Conservation (phyloP, 2,797 vertebrate species). For the Anguilla pacifica region DNA sequence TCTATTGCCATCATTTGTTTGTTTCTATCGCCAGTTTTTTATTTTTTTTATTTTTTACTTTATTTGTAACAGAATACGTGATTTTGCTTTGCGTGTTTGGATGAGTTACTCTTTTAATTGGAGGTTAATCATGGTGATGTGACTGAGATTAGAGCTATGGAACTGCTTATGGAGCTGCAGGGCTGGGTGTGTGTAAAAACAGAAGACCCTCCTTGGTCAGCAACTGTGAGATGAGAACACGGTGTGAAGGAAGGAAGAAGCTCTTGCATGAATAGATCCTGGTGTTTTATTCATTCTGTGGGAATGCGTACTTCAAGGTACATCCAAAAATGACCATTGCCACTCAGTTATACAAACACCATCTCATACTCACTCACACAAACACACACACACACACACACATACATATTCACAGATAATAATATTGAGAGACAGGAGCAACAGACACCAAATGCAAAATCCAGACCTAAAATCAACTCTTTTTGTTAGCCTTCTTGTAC, state of each 20-base stretch:
- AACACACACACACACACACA: not conserved
- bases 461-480: not conserved
- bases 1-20: not conserved
- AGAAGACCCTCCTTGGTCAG: not conserved
- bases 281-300: not conserved
- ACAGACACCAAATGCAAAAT: no score
- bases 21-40: not conserved
- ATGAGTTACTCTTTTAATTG: constrained; percentile 17
- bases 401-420: not conserved
- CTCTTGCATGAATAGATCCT: not conserved
- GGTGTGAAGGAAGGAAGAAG: constrained; percentile 6
- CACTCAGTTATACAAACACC: not conserved
- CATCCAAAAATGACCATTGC: not conserved
- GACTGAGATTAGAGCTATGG: constrained; percentile 1
- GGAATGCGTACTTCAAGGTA: not conserved
- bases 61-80: not conserved
- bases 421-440: not conserved
- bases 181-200: not conserved
- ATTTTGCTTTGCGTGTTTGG: not conserved
- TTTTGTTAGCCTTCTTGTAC: no score
- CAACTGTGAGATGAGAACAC: not conserved
- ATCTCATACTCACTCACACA: constrained; percentile 31
- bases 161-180: not conserved
- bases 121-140: constrained; percentile 28
- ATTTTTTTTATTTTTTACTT: not conserved